Evolutionary conservation across 2,888 invertebrate species (phyloP), one percentile per base, ranked within the genome.

Genomic region (Meandrusa payeni): DNA sequence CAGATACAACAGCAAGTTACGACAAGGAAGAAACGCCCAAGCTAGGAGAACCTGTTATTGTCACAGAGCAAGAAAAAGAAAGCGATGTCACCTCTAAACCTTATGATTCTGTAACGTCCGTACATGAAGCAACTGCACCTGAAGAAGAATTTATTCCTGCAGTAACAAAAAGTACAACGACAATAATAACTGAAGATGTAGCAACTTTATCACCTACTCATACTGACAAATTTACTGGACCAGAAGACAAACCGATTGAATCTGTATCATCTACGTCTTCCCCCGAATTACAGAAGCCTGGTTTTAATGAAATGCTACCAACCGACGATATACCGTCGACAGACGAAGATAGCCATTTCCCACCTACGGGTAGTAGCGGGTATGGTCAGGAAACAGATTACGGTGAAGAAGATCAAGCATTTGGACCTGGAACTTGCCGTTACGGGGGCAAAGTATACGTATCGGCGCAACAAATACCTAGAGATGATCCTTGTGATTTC

Each of bases 401-500:
- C 62, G 92, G 91, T 50, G 93, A 93, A 57, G 94, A 95, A 61
- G 94, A 94, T 61, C 92, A 92, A 62, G 90, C 91, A 41, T 94
- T 95, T 59, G 95, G 96, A 19, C 96, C 96, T 7, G 96, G 96
- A 55, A 97, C 96, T 34, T 97, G 97, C 65, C 90, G 97, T 60
- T 97, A 96, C 61, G 95, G 96, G 44, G 96, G 97, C 59, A 96
- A 96, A 82, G 93, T 97, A 32, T 97, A 96, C 75, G 95, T 97
- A 26, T 97, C 97, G 1, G 97, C 97, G 1, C 97, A 97, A 81
- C 97, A 97, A 85, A 97, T 97, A 64, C 97, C 97, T 24, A 90
- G 97, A 58, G 96, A 96, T 59, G 96, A 97, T 86, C 96, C 97
- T 12, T 97, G 97, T 74, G 97, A 97, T 72, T 97, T 97, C 89